Percentiles rank a stretch among this genome's conserved stretches.
These are phyloP conservation scores for Ferrisia virgata DNA, from an alignment of 2,888 invertebrate species.

Conservation along the genomic window DNA sequence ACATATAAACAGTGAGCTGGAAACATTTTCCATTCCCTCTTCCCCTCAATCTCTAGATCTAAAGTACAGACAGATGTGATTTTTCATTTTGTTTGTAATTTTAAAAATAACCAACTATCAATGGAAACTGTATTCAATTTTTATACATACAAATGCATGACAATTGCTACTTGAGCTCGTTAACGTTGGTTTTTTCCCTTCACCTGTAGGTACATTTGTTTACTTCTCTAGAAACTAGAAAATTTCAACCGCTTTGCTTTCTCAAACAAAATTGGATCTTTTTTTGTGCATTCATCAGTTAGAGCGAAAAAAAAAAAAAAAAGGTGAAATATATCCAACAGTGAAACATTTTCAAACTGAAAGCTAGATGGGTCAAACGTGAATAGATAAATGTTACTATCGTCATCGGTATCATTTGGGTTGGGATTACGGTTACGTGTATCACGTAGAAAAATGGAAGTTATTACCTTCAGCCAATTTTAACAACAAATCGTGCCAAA, in stretches of 20 bases:
- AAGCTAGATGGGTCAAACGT: not conserved
- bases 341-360: not conserved
- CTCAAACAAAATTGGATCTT: not conserved
- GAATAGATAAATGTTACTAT: not conserved
- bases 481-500: slow-evolving; percentile 13
- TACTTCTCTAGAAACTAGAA: not conserved
- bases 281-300: not conserved
- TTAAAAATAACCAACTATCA: too few relatives aligned
- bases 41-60: too few relatives aligned
- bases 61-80: too few relatives aligned
- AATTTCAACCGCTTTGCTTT: not conserved
- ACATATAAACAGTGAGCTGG: too few relatives aligned
- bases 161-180: too few relatives aligned
- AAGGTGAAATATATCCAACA: not conserved
- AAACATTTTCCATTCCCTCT: too few relatives aligned
- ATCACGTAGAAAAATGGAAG: slow-evolving; percentile 13
- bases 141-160: too few relatives aligned
- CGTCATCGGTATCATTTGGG: not conserved
- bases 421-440: not conserved
- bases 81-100: too few relatives aligned
- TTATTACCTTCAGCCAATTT: not conserved
- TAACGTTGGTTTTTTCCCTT: too few relatives aligned
- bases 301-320: not conserved
- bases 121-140: too few relatives aligned
- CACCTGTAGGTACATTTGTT: not conserved